phyloP scores from a whole-genome alignment of 2,797 vertebrate species.

The Salarias fasciatus region DNA sequence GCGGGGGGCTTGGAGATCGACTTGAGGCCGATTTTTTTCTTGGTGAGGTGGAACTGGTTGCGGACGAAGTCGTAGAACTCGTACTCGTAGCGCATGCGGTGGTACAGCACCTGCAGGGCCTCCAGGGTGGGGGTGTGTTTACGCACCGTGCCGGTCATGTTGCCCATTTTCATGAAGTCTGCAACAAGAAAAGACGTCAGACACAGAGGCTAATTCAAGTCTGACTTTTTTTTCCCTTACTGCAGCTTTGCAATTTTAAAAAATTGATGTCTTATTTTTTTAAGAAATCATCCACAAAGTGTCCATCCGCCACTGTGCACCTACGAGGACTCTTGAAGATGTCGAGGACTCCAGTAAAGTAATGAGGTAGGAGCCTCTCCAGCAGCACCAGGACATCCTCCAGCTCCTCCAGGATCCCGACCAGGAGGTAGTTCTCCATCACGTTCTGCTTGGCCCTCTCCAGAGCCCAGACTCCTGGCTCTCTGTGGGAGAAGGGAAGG shows the following conservation, averaged over 20 bases:
- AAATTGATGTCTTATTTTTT: background rate
- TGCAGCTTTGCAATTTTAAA: too few species aligned
- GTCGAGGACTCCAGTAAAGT: conserved; percentile 94
- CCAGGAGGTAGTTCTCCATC: conserved; percentile 96
- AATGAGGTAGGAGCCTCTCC: conserved; percentile 99
- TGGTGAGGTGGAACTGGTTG: conserved; percentile 95
- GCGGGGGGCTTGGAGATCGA: conserved; percentile 76
- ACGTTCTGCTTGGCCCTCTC: conserved; percentile 97
- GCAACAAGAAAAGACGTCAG: conserved; percentile 32
- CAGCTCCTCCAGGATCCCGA: conserved; percentile 97
- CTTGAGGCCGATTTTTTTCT: conserved; percentile 96
- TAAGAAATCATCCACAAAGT: background rate
- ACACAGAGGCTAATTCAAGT: background rate
- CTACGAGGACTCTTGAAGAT: conserved; percentile 98
- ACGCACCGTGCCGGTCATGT: conserved; percentile 96
- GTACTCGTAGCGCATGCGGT: conserved; percentile 96
- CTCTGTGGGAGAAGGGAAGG: conserved; percentile 77
- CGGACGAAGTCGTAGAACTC: conserved; percentile 97
- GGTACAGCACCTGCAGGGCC: conserved; percentile 95
- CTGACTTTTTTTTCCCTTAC: background rate
- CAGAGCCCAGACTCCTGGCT: conserved; percentile 97
- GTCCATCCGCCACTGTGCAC: background rate
- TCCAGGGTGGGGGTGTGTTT: conserved; percentile 93
- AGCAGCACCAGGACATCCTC: conserved; percentile 98
- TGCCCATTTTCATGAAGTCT: conserved; percentile 97